Conservation (phyloP, 2,888 invertebrate species). For the Lutraria lutraria region DNA sequence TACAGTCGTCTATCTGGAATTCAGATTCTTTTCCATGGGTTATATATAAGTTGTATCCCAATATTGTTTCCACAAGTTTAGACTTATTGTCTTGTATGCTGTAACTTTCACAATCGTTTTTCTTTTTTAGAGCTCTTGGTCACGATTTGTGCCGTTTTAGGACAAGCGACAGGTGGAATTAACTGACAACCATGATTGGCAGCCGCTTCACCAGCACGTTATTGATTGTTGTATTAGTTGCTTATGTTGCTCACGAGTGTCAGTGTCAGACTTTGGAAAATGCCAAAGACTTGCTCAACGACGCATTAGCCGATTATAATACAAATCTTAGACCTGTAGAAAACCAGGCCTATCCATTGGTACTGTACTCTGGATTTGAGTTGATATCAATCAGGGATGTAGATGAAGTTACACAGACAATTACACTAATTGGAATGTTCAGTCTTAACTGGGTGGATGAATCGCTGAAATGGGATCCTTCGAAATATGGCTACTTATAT, state of each 20-base stretch:
- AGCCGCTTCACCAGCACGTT: not conserved
- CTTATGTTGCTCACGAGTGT: not conserved
- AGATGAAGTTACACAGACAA: not conserved
- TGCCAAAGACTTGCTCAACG: not conserved
- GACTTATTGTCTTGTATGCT: too few relatives aligned
- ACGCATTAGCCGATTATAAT: conserved; percentile 32
- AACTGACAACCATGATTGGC: not conserved
- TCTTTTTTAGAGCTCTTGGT: not conserved
- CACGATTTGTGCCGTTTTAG: not conserved
- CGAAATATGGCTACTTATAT: not conserved
- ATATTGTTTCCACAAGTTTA: too few relatives aligned
- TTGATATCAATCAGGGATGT: not conserved
- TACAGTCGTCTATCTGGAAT: too few relatives aligned
- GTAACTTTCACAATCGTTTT: not conserved
- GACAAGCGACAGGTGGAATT: not conserved
- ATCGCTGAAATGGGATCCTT: not conserved
- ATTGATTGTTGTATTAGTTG: not conserved
- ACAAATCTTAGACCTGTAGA: conserved; percentile 50
- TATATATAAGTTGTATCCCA: too few relatives aligned
- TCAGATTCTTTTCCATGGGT: too few relatives aligned
- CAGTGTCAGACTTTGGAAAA: not conserved
- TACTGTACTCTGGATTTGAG: not conserved
- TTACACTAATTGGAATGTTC: not conserved
- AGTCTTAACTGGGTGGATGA: not conserved
- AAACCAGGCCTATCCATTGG: conserved; percentile 10